A percentile compares a stretch with the other conserved stretches of the same genome.
Conservation (phyloP, 2,888 invertebrate species). For the Drosophila borborema region DNA sequence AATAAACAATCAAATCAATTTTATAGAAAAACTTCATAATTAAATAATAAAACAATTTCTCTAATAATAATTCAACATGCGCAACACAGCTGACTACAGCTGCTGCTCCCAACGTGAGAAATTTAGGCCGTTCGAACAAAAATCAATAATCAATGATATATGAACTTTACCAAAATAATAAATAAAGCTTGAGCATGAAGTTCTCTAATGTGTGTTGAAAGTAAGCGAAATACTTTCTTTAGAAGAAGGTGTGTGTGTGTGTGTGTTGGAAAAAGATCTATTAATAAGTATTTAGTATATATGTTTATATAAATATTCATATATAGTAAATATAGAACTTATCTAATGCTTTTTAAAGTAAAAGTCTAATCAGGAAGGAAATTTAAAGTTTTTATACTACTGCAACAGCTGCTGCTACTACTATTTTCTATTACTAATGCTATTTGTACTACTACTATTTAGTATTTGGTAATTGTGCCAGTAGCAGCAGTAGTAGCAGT, state of each 20-base stretch:
- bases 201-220: neutral
- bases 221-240: neutral
- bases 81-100: neutral
- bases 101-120: neutral
- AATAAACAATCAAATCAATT: slow-evolving; percentile 50
- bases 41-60: slow-evolving; percentile 27
- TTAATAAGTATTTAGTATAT: too few species aligned
- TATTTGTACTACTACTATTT: too few species aligned
- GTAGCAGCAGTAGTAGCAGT: too few species aligned
- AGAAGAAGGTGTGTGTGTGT: too few species aligned
- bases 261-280: neutral
- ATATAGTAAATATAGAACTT: too few species aligned
- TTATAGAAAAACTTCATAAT: slow-evolving; percentile 36
- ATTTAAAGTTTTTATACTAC: too few species aligned
- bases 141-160: slow-evolving; percentile 1
- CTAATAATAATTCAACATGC: slow-evolving; percentile 13
- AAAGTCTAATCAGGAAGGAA: too few species aligned
- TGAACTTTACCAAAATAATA: neutral
- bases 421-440: neutral
- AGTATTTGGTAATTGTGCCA: too few species aligned
- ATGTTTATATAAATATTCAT: too few species aligned
- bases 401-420: neutral
- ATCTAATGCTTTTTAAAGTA: too few species aligned
- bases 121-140: neutral
- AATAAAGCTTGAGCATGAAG: too few species aligned